These are phyloP conservation scores for Spheniscus humboldti DNA, from an alignment of 2,797 vertebrate genomes.

Conservation along the genomic window DNA sequence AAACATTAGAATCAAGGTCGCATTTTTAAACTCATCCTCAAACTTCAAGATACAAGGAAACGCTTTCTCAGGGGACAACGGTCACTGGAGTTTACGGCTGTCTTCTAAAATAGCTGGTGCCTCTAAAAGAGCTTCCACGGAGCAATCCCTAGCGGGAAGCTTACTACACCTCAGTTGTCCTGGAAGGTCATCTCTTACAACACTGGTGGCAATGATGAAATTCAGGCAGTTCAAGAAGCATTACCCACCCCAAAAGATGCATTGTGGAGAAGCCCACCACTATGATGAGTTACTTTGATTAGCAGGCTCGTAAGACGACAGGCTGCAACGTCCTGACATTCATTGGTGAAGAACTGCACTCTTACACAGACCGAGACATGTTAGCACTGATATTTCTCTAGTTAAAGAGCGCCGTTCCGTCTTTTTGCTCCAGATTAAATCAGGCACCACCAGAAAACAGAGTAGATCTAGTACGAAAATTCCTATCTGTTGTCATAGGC, in stretches of 20 bases:
- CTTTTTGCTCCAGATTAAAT: not conserved
- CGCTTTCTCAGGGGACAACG: not conserved
- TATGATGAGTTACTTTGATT: rapidly evolving
- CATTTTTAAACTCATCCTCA: not conserved
- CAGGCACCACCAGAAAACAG: not conserved
- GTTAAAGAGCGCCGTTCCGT: rapidly evolving
- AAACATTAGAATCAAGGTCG: not conserved
- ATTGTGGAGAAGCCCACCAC: not conserved
- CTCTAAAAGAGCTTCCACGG: not conserved
- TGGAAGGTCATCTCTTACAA: not conserved
- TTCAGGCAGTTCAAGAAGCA: not conserved
- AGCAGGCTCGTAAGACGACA: not conserved
- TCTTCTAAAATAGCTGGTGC: not conserved
- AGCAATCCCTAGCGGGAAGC: not conserved
- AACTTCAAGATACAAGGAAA: not conserved
- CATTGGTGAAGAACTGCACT: not conserved
- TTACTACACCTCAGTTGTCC: not conserved
- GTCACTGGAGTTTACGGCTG: not conserved
- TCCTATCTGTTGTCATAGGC: not conserved
- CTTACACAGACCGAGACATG: not conserved
- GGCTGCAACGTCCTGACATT: not conserved
- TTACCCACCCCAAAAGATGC: not conserved
- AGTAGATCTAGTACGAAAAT: not conserved
- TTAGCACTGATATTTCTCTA: not conserved
- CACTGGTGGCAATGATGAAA: not conserved